Evolutionary conservation across 2,888 invertebrate genomes (phyloP), one percentile per base, ranked within the genome.

Genomic region (Galerucella nymphaeae): DNA sequence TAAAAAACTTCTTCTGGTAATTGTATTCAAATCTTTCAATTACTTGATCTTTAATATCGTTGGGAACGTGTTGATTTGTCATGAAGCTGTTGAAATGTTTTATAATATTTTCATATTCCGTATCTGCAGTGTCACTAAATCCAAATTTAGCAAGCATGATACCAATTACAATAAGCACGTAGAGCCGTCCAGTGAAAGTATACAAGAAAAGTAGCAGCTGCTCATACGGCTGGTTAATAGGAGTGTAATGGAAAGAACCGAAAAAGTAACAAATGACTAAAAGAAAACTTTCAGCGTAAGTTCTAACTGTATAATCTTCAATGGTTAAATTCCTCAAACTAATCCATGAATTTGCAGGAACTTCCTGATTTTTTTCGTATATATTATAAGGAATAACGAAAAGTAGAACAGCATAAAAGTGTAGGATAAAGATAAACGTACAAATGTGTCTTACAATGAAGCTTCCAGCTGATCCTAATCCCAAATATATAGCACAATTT

Each of bases 1-100:
- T 87, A 81, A 89, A 90, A 77, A 88, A 90, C 42, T 84, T 84
- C 70, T 87, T 87, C 76, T 88, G 88, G 78, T 87, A 90, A 65
- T 86, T 86, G 80, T 89, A 88, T 67, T 87, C 85, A 79, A 90
- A 90, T 79, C 88, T 90, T 10, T 84, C 83, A 5, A 86, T 80
- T 8, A 90, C 83, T 9, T 88, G 86, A 48, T 86, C 82, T 79
- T 87, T 86, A 20, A 90, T 80, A 11, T 82, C 74, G 13, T 80
- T 75, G 0, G 90, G 88, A 16, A 90, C 85, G 75, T 88, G 87
- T 78, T 89, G 89, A 64, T 88, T 86, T 4, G 81, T 82, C 85
- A 89, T 89, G 78, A 89, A 90, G 72, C 88, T 88, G 83, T 88
- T 84, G 13, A 86, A 77, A 80, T 88, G 88, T 68, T 87, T 85